phyloP scores from a whole-genome alignment of 1,140 invertebrate genomes.

The Zaprionus davidi region DNA sequence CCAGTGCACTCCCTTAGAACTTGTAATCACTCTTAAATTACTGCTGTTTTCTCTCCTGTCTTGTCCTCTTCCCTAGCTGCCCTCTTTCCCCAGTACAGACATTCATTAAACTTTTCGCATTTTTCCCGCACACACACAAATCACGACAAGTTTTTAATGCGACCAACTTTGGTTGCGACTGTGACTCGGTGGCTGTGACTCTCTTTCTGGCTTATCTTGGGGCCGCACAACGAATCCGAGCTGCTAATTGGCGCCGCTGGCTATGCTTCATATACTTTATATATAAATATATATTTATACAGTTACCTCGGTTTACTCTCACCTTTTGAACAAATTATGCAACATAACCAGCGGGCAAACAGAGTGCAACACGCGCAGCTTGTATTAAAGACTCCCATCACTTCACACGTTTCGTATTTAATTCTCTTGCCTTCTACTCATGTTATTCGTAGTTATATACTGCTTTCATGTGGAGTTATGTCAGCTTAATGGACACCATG shows the following conservation, averaged over 20 bases:
- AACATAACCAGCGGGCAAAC: not conserved
- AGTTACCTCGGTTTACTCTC: constrained; percentile 1
- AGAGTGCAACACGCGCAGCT: not conserved
- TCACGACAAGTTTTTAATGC: constrained; percentile 36
- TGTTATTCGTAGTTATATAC: not conserved
- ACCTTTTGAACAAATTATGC: constrained; percentile 2
- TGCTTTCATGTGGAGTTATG: not conserved
- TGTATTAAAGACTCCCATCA: not conserved
- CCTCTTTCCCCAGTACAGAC: not conserved
- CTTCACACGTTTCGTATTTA: constrained; percentile 4
- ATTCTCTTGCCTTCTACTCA: not conserved
- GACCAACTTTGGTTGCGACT: constrained; percentile 13
- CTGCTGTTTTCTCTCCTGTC: not conserved
- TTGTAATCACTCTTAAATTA: constrained; percentile 26
- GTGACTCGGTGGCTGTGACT: constrained; percentile 19
- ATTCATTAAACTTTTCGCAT: constrained; percentile 54
- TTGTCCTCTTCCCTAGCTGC: no score
- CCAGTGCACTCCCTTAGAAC: not conserved
- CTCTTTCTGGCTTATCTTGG: constrained; percentile 45
- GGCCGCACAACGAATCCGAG: constrained; percentile 24
- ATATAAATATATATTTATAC: constrained; percentile 8
- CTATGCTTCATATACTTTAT: not conserved
- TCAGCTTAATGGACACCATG: constrained; percentile 17
- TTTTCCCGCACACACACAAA: constrained; percentile 32
- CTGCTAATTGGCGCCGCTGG: constrained; percentile 61